Base-by-base conservation (phyloP, 2,888 invertebrate genomes). In the Cerastis rubricosa region DNA sequence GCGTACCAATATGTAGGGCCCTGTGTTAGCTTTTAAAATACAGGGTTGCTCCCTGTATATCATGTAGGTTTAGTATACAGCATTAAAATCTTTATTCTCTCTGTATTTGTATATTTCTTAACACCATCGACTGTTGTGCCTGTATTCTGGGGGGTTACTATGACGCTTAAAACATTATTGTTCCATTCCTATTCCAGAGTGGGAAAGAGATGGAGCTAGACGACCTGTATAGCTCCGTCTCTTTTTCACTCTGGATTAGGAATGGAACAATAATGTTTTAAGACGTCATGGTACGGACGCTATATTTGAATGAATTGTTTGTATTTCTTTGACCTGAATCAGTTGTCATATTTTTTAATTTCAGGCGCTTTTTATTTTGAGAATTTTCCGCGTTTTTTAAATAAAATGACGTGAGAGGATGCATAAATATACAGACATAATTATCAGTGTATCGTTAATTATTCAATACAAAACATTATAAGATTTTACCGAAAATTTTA, bases 241-340 rank as follows among this genome's bases (percentile, higher is more conserved):
- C n/a, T n/a, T n/a, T n/a, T n/a, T n/a, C n/a, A n/a, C n/a, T n/a
- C n/a, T n/a, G n/a, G n/a, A n/a, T n/a, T n/a, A n/a, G n/a, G n/a
- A n/a, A n/a, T n/a, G n/a, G n/a, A n/a, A n/a, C n/a, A n/a, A n/a
- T n/a, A n/a, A n/a, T n/a, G n/a, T n/a, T n/a, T n/a, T n/a, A n/a
- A n/a, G n/a, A n/a, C n/a, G n/a, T n/a, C n/a, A n/a, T n/a, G n/a
- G n/a, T n/a, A n/a, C n/a, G n/a, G n/a, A n/a, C n/a, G n/a, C n/a
- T n/a, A n/a, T n/a, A n/a, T 73, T 81, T 57, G 14, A 12, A n/a
- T 9, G 43, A 29, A 51, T 57, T 79, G 8, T 63, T 69, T 64
- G 43, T 57, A 19, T 43, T 29, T 2, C 0, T 43, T 35, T 67
- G 29, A 63, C n/a, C 65, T 45, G 3, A n/a, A 8, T 29, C 2